Percentiles rank a stretch among this genome's conserved stretches.
phyloP scores from a whole-genome alignment of 2,797 vertebrate genomes.

The Sebastes ruberrimus region DNA sequence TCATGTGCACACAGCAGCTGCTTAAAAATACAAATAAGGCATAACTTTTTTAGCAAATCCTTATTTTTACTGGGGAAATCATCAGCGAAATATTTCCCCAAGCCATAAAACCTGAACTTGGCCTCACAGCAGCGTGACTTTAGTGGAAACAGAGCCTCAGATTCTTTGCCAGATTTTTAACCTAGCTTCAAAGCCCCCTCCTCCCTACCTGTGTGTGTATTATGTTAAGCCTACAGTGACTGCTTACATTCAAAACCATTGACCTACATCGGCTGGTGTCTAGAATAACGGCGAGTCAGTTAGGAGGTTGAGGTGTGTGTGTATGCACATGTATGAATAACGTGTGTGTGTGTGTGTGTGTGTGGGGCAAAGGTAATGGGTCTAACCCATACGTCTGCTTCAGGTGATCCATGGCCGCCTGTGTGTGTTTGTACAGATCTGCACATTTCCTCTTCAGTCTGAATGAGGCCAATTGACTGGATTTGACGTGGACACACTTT shows the following conservation, averaged over 20 bases:
- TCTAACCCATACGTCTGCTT: slow-evolving; percentile 22
- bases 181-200: neutral
- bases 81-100: neutral
- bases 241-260: slow-evolving; percentile 52
- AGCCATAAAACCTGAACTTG: neutral
- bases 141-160: neutral
- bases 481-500: neutral
- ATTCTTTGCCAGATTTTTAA: slow-evolving; percentile 30
- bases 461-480: slow-evolving; percentile 36
- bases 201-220: slow-evolving; percentile 33
- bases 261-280: slow-evolving; percentile 49
- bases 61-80: neutral
- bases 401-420: slow-evolving; percentile 23
- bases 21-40: neutral
- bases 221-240: slow-evolving; percentile 45
- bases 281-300: slow-evolving; percentile 39
- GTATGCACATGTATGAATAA: neutral
- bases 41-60: neutral
- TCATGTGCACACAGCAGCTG: neutral
- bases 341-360: neutral
- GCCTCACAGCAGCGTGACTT: neutral
- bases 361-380: slow-evolving; percentile 10
- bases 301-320: slow-evolving; percentile 1
- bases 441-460: slow-evolving; percentile 35
- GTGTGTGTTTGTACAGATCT: slow-evolving; percentile 43